Evolutionary conservation across 2,888 invertebrate genomes (phyloP), one percentile per base, ranked within the genome.

Genomic region (Chymomyza fuscimana): DNA sequence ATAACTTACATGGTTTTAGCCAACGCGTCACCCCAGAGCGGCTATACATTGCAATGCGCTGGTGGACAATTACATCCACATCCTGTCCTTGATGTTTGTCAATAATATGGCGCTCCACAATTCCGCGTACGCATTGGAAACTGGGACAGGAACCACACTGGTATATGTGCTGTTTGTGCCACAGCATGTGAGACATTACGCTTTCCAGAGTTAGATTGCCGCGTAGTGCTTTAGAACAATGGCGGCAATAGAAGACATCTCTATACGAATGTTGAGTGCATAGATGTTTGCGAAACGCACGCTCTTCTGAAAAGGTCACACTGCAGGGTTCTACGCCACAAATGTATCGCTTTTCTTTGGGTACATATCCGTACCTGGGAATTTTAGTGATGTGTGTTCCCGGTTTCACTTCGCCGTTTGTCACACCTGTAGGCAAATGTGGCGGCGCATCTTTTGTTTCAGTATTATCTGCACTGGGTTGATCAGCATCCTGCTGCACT

Each of bases 151-250:
- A 91, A 0, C 94, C 93, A 90, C 97, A 97, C 79, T 95, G 95
- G 90, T 94, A 96, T 50, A 97, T 91, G 70, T 93, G 93, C 6
- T 93, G 92, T 76, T 96, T 96, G 91, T 97, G 97, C 92, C 95
- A 94, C 86, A 94, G 94, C 72, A 97, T 92, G 91, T 97, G 97
- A 63, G 93, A 93, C 12, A 95, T 91, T 69, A 96, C 93, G 60
- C 56, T 70, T 0, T 75, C 72, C 1, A 69, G 4, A 0, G 3
- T 4, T 15, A 12, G 1, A 0, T n/a, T 1, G 0, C 54, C 22
- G 54, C 54, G 40, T 12, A 46, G 12, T 12, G 40, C 0, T 46
- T 46, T 12, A 46, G 0, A 7, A 4, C 40, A 46, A 46, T 46
- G 40, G 6, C 12, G 40, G 40, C 40, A 46, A 7, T 46, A 46